phyloP scores from a whole-genome alignment of 64 coral and sea anemone species.

The Stichodactyla mertensii region DNA sequence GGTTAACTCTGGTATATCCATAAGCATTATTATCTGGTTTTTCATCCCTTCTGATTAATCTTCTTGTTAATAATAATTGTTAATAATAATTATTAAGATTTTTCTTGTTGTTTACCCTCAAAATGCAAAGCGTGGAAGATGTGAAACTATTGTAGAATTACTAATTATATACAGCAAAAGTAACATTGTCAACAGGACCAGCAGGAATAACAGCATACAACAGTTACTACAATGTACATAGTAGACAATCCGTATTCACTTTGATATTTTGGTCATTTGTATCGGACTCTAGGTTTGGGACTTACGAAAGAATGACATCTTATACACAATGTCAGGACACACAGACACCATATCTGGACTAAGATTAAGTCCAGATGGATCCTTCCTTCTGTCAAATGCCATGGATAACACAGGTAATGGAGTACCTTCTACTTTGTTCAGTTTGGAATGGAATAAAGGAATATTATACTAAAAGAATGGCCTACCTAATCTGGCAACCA shows the following conservation, averaged over 20 bases:
- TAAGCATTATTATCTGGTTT: no score
- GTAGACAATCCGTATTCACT: background rate
- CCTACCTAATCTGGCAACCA: background rate
- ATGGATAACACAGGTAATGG: constrained; percentile 97
- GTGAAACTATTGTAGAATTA: no score
- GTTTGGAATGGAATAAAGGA: background rate
- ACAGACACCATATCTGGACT: constrained; percentile 88
- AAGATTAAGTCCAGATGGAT: constrained; percentile 91
- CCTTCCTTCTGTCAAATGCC: constrained; percentile 92
- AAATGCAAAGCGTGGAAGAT: background rate
- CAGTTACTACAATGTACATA: background rate
- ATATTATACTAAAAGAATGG: background rate
- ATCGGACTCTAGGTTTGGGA: constrained; percentile 85
- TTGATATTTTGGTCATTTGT: background rate
- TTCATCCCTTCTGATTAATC: no score
- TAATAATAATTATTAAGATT: no score
- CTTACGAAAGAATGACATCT: constrained; percentile 94
- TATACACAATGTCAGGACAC: constrained; percentile 97
- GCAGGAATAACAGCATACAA: background rate
- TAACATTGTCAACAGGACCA: background rate
- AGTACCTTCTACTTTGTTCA: no score
- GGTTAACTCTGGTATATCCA: no score
- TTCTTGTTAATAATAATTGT: no score
- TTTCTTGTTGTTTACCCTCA: background rate
- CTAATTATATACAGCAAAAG: background rate